Percentiles rank a stretch among this genome's conserved stretches.
phyloP scores from a whole-genome alignment of 2,888 invertebrate species.

The Embidobia sp. region DNA sequence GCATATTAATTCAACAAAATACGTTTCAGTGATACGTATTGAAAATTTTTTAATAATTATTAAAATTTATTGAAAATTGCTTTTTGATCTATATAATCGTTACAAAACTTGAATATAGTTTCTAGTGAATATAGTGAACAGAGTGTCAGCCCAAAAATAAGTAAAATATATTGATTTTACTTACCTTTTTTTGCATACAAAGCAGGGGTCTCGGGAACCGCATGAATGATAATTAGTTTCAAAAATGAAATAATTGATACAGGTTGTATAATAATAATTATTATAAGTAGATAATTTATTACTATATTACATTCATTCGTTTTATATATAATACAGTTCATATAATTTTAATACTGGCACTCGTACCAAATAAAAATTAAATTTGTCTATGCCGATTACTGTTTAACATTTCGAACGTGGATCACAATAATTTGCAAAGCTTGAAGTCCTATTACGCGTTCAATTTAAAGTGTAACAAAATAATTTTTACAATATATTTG shows the following conservation, averaged over 20 bases:
- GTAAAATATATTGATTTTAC: too few species aligned
- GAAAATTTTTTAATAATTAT: too few species aligned
- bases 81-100: too few species aligned
- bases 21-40: too few species aligned
- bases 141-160: too few species aligned
- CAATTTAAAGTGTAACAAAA: slow-evolving; percentile 17
- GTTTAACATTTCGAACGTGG: slow-evolving; percentile 6
- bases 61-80: too few species aligned
- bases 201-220: too few species aligned
- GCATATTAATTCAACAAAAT: too few species aligned
- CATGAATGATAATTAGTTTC: not conserved
- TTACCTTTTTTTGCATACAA: not conserved
- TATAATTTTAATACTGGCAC: slow-evolving; percentile 66
- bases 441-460: slow-evolving; percentile 15
- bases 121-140: too few species aligned
- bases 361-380: slow-evolving; percentile 54
- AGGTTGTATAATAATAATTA: not conserved
- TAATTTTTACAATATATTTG: slow-evolving; percentile 35
- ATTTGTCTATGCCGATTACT: slow-evolving; percentile 37
- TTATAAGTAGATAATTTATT: slow-evolving; percentile 65
- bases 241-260: too few species aligned
- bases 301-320: slow-evolving; percentile 64
- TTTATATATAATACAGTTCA: slow-evolving; percentile 61
- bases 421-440: slow-evolving; percentile 18
- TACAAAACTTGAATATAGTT: too few species aligned